Percentiles rank a stretch among this genome's conserved stretches.
phyloP scores from a whole-genome alignment of 2,797 vertebrate species.

The Paratrypauchen microcephalus region DNA sequence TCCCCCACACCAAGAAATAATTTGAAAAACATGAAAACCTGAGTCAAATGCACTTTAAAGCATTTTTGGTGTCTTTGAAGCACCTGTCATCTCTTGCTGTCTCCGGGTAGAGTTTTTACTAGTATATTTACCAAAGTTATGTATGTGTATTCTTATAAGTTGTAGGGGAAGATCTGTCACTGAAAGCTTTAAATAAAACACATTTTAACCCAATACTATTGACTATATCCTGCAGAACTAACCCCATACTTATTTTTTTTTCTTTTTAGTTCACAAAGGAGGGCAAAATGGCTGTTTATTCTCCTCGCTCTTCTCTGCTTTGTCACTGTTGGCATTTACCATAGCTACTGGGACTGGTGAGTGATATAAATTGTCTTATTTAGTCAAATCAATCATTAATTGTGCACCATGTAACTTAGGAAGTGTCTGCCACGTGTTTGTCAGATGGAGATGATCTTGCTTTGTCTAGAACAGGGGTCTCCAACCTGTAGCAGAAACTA shows the following conservation, averaged over 20 bases:
- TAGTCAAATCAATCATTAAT: not conserved
- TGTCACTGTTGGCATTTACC: conserved; percentile 81
- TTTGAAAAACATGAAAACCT: too few relatives aligned
- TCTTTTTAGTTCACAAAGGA: conserved; percentile 47
- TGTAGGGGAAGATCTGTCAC: too few relatives aligned
- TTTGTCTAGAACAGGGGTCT: too few relatives aligned
- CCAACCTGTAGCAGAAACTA: too few relatives aligned
- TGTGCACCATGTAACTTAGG: not conserved
- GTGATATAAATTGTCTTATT: conserved; percentile 33
- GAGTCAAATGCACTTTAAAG: too few relatives aligned
- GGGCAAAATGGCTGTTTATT: conserved; percentile 84
- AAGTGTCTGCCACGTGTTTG: not conserved
- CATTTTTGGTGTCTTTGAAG: too few relatives aligned
- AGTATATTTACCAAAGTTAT: too few relatives aligned
- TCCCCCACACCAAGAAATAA: too few relatives aligned
- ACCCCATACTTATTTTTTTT: conserved; percentile 5
- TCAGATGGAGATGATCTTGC: not conserved
- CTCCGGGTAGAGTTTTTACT: too few relatives aligned
- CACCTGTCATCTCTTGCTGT: too few relatives aligned
- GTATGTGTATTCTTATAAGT: too few relatives aligned
- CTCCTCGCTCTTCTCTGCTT: conserved; percentile 77
- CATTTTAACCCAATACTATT: not conserved
- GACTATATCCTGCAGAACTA: not conserved
- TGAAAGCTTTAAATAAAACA: not conserved
- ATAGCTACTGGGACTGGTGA: conserved; percentile 77